Base-by-base conservation (phyloP, 2,888 invertebrate species). In the Pristionchus entomophagus region DNA sequence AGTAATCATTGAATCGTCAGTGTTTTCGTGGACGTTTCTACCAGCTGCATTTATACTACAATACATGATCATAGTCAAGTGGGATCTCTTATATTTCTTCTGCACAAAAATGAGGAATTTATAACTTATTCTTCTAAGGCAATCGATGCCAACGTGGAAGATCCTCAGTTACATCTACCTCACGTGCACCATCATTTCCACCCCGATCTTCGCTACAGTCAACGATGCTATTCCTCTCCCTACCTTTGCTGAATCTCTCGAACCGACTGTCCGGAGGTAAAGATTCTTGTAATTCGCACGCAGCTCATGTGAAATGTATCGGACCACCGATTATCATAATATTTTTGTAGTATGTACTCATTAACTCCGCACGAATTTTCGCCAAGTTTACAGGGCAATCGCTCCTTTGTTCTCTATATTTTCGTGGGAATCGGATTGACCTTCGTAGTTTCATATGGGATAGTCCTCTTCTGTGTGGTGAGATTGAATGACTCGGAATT, bases 341-440 rank as follows among this genome's bases (percentile, higher is more conserved):
- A n/a, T n/a, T n/a, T n/a, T n/a, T n/a, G n/a, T n/a, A n/a, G n/a
- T n/a, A n/a, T n/a, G n/a, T n/a, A n/a, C n/a, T n/a, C n/a, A n/a
- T n/a, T n/a, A n/a, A n/a, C n/a, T n/a, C n/a, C n/a, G n/a, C n/a
- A n/a, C n/a, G n/a, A n/a, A n/a, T n/a, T n/a, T n/a, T n/a, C n/a
- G n/a, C n/a, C n/a, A n/a, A n/a, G 29, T 77, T 22, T 26, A 51
- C 78, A 80, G 78, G 78, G 51, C 5, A 80, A 80, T 51, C 78
- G 78, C 1, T 80, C 78, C 32, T 80, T 80, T 12, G 78, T 51
- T 32, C 32, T 51, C 14, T 80, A 80, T 32, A 51, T 41, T n/a
- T 80, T 80, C 51, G 22, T 80, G 1, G 78, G 78, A 29, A 53
- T 80, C 26, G 78, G 78, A 12, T 22, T 80, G 32, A 80, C 78